These are phyloP conservation scores for Andrena marginata DNA, from an alignment of 2,888 invertebrate genomes.

Conservation along the genomic window DNA sequence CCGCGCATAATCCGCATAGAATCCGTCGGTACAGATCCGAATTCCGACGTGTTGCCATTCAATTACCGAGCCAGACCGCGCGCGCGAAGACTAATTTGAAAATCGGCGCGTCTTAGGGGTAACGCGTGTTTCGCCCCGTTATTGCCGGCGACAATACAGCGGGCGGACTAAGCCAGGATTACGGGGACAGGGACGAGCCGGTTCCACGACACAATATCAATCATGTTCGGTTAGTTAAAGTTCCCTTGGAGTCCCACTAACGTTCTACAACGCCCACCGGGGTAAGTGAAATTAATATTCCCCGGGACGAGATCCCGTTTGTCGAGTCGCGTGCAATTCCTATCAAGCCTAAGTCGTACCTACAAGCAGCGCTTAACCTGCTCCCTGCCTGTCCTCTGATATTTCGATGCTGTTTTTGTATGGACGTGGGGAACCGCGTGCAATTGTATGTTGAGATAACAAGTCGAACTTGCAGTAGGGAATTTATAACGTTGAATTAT, in stretches of 20 bases:
- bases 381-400: no score
- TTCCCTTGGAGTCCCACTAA: constrained; percentile 13
- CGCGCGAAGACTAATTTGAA: constrained; percentile 52
- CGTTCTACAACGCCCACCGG: background rate
- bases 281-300: constrained; percentile 49
- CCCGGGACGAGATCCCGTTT: constrained; percentile 4
- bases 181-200: background rate
- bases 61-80: constrained; percentile 41
- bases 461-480: no score
- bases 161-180: constrained; percentile 35
- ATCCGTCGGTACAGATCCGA: constrained; percentile 14
- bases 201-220: constrained; percentile 39
- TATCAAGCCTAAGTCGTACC: constrained; percentile 26
- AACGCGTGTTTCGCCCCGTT: constrained; percentile 41
- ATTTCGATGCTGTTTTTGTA: no score
- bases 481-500: no score
- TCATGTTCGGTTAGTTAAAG: constrained; percentile 49
- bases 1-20: constrained; percentile 30
- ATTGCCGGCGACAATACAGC: constrained; percentile 41
- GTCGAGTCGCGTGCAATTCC: constrained; percentile 18
- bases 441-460: no score
- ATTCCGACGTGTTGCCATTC: constrained; percentile 47
- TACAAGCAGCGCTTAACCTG: background rate
- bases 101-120: constrained; percentile 36
- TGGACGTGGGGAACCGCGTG: no score